Evolutionary conservation across 2,888 invertebrate species (phyloP), one percentile per base, ranked within the genome.

Genomic region (Clivina fossor): DNA sequence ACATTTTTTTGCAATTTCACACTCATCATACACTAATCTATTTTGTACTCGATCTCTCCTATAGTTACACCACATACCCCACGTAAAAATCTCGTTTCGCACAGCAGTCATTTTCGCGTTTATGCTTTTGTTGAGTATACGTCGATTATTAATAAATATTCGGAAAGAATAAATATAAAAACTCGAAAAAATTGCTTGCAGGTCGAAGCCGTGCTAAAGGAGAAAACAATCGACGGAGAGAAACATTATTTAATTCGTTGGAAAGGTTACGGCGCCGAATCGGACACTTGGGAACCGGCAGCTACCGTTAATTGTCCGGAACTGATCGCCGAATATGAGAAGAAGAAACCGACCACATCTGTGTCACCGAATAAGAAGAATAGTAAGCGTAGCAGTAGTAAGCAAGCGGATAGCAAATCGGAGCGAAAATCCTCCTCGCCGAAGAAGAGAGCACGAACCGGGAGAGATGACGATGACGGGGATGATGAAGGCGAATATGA

Each of bases 261-360:
- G 90, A 88, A 88, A 67, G 88, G 88, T 0, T 89, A 87, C 63
- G 77, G 77, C 54, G 78, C 82, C 41, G 81, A 82, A 33, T 79
- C 78, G 59, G 88, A 90, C 65, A 85, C 86, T 0, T 90, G 90
- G 90, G 88, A 88, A 67, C 82, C 85, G 4, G 86, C 84, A 62
- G 78, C 80, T 32, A 85, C 85, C 5, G 69, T 90, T 0, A 84
- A 82, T 53, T 90, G 90, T 67, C 79, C 82, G 1, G 83, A 85
- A 28, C 68, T 88, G 28, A 83, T 90, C 9, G n/a, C n/a, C n/a
- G n/a, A n/a, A n/a, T n/a, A n/a, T n/a, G n/a, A n/a, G n/a, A n/a
- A n/a, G n/a, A 78, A 77, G 8, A 76, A 79, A 50, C 85, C 76
- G 53, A 64, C 68, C 56, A 60, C 65, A 13, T 62, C 61, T n/a